phyloP scores from a whole-genome alignment of 2,113 vertebrate species.

The Procavia capensis region DNA sequence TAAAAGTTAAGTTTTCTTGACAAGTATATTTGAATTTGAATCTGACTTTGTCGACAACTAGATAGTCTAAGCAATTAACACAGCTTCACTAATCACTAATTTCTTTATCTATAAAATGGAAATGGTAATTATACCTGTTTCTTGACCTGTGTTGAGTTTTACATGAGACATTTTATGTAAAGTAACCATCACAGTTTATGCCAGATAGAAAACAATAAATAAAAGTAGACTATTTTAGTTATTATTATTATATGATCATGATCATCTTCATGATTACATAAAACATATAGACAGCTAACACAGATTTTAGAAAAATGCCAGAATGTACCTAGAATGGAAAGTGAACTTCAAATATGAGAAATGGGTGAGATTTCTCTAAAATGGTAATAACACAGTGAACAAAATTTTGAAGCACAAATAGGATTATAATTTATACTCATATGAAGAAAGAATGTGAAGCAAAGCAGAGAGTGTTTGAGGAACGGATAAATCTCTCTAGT shows the following conservation, averaged over 20 bases:
- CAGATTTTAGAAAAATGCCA: background rate
- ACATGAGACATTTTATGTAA: background rate
- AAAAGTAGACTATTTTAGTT: background rate
- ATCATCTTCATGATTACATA: background rate
- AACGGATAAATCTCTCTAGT: background rate
- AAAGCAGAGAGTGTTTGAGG: background rate
- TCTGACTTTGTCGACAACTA: background rate
- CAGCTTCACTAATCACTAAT: background rate
- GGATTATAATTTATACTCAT: background rate
- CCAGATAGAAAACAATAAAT: background rate
- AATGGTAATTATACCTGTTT: background rate
- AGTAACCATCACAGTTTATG: background rate
- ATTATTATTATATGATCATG: background rate
- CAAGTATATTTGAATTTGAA: background rate
- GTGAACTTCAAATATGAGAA: background rate
- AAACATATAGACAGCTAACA: background rate
- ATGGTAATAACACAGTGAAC: background rate
- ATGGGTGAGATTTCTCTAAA: background rate
- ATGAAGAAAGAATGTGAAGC: background rate
- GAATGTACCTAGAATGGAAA: background rate
- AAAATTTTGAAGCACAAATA: background rate
- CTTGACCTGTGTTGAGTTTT: background rate
- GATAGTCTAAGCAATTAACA: background rate
- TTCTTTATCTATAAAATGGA: background rate
- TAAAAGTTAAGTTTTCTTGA: background rate